Evolutionary conservation across 2,797 vertebrate species (phyloP).

Genomic region (Buphagus erythrorhynchus): DNA sequence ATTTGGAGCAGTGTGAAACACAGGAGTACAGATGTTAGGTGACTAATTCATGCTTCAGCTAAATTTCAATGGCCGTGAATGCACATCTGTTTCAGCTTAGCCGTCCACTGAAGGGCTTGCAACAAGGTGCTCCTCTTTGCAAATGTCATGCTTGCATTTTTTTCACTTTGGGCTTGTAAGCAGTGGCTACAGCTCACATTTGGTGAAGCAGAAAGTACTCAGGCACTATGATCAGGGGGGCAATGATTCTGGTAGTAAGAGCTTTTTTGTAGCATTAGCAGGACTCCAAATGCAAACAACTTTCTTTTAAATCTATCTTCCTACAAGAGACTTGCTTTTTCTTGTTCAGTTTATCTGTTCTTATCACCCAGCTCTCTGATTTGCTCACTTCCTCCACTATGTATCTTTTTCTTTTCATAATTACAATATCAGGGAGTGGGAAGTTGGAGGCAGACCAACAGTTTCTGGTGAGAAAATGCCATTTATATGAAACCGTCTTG

Average conservation of each 20-base stretch:
- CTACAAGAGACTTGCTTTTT: background rate
- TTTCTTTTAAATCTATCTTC: background rate
- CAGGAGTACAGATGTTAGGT: background rate
- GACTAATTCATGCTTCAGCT: background rate
- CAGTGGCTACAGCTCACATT: background rate
- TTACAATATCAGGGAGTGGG: background rate
- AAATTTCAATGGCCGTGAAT: background rate
- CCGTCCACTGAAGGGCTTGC: background rate
- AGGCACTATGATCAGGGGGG: background rate
- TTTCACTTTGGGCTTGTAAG: background rate
- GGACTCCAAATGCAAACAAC: background rate
- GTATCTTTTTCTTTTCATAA: background rate
- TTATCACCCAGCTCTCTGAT: background rate
- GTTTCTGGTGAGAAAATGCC: background rate
- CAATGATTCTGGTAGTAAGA: background rate
- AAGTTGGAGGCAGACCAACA: background rate
- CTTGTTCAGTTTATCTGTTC: background rate
- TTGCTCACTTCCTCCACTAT: background rate
- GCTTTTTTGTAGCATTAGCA: background rate
- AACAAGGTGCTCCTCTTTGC: background rate
- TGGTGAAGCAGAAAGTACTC: background rate
- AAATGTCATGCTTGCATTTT: background rate
- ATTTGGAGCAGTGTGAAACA: background rate
- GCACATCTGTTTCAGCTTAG: constrained; percentile 17
- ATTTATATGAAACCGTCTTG: background rate